A percentile compares a stretch with the other conserved stretches of the same genome.
Evolutionary conservation across 2,797 vertebrate species (phyloP).

Genomic region (Premnoplex brunnescens): DNA sequence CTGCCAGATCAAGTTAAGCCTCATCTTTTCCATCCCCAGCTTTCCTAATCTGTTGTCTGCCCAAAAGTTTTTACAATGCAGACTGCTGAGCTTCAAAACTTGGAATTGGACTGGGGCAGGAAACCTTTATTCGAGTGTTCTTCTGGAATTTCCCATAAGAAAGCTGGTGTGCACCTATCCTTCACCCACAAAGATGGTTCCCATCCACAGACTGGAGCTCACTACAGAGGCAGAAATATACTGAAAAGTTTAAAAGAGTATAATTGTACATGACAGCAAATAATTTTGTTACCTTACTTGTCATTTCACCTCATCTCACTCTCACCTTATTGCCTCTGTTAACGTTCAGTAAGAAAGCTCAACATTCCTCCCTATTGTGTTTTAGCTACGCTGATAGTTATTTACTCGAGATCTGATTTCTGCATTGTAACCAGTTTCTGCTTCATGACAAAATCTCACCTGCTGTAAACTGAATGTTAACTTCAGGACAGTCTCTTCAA

Average conservation of each 20-base stretch:
- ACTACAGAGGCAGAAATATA: neutral
- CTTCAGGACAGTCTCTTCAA: neutral
- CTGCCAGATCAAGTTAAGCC: neutral
- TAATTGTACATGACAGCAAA: neutral
- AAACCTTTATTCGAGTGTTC: neutral
- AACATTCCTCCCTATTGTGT: neutral
- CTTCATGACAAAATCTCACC: neutral
- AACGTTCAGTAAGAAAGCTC: neutral
- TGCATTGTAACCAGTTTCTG: neutral
- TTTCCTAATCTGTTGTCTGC: neutral
- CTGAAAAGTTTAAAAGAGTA: neutral
- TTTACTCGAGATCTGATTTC: neutral
- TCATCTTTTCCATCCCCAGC: neutral
- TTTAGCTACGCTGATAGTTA: neutral
- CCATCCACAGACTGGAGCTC: neutral
- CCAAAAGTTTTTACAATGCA: neutral
- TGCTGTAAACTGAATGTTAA: neutral
- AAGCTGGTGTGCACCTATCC: neutral
- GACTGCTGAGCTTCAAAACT: neutral
- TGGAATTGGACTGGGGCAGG: neutral
- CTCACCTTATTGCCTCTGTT: neutral
- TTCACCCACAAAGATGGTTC: neutral
- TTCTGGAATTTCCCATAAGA: neutral
- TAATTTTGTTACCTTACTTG: neutral
- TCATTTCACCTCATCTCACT: neutral